These are phyloP conservation scores for Caenorhabditis zanzibari DNA, from an alignment of 2,888 invertebrate species.

Conservation along the genomic window DNA sequence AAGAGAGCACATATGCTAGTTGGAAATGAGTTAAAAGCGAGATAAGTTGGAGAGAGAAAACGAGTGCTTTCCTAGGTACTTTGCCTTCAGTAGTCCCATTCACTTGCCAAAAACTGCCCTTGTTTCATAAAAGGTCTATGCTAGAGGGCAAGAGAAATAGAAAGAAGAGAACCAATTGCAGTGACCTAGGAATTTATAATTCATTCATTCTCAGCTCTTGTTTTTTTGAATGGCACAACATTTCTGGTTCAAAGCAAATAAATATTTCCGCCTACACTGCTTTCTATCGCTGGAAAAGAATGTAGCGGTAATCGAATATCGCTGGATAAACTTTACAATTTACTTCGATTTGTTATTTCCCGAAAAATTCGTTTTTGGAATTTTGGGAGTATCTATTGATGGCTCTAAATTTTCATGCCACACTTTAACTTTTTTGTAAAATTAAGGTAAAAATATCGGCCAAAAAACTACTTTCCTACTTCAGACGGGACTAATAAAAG, in stretches of 20 bases:
- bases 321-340: neutral
- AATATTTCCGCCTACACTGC: constrained; percentile 40
- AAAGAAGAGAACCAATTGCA: constrained; percentile 24
- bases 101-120: constrained; percentile 43
- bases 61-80: constrained; percentile 39
- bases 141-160: neutral
- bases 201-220: constrained; percentile 15
- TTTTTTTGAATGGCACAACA: constrained; percentile 25
- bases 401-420: neutral
- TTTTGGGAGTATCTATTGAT: neutral
- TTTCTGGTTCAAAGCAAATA: constrained; percentile 36
- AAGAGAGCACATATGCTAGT: constrained; percentile 54
- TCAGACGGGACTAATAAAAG: too few relatives aligned
- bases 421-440: neutral
- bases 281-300: neutral
- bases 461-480: too few relatives aligned
- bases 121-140: constrained; percentile 57
- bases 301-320: neutral
- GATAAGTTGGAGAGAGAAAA: constrained; percentile 37
- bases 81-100: constrained; percentile 8
- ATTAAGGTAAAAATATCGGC: too few relatives aligned
- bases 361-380: neutral
- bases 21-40: constrained; percentile 52
- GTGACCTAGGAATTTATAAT: constrained; percentile 55
- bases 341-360: neutral